phyloP scores from a whole-genome alignment of 1,140 invertebrate genomes.

The Leptinotarsa texana region DNA sequence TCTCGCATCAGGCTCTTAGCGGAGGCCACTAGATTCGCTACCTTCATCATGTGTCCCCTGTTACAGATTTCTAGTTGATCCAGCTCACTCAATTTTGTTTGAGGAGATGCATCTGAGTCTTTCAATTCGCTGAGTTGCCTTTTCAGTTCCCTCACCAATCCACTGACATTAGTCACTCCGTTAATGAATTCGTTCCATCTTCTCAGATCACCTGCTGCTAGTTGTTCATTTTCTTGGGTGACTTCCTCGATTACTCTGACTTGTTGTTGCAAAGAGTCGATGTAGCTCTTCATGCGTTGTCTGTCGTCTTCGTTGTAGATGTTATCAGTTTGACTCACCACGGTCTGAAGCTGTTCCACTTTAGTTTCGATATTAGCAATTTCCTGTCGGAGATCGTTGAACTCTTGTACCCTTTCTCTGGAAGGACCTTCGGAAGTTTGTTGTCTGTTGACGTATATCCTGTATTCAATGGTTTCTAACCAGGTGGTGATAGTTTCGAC shows the following conservation, averaged over 20 bases:
- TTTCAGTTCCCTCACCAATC: constrained; percentile 61
- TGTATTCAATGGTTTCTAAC: constrained; percentile 82
- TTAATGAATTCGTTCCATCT: constrained; percentile 73
- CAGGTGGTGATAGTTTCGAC: constrained; percentile 79
- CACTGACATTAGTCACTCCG: constrained; percentile 60
- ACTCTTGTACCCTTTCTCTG: constrained; percentile 55
- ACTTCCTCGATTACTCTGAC: constrained; percentile 65
- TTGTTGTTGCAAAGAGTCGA: constrained; percentile 60
- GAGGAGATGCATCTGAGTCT: constrained; percentile 63
- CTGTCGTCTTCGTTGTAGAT: constrained; percentile 58
- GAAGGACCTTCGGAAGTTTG: constrained; percentile 61
- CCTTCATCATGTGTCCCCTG: constrained; percentile 58
- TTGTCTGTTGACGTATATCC: constrained; percentile 68
- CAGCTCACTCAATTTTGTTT: constrained; percentile 66
- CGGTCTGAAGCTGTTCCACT: constrained; percentile 56
- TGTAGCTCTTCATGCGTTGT: constrained; percentile 57
- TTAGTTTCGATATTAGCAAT: constrained; percentile 58
- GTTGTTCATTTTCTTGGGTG: constrained; percentile 63
- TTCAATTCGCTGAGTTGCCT: constrained; percentile 62
- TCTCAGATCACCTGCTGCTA: constrained; percentile 64
- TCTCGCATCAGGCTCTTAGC: constrained; percentile 64
- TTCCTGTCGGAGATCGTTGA: constrained; percentile 60
- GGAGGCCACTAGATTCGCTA: constrained; percentile 58
- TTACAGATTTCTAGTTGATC: constrained; percentile 69
- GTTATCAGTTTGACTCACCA: constrained; percentile 58